A percentile compares a stretch with the other conserved stretches of the same genome.
Conservation (phyloP, 2,888 invertebrate species). For the Podotricha telesiphe region DNA sequence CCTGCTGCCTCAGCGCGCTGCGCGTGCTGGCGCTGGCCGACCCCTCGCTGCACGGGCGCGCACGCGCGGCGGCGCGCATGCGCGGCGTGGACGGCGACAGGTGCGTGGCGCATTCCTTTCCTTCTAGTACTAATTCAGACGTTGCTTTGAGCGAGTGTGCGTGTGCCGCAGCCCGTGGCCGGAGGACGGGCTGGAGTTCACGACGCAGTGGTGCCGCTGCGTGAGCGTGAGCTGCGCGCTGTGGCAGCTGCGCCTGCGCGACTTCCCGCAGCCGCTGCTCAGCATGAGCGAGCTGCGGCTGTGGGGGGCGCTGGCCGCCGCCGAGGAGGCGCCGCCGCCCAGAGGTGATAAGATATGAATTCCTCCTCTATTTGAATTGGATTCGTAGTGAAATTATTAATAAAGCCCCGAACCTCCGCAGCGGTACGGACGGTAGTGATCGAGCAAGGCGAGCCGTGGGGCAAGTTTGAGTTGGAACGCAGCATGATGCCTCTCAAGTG, state of each 20-base stretch:
- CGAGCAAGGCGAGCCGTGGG: constrained; percentile 94
- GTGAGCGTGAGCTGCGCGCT: constrained; percentile 91
- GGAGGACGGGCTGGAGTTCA: constrained; percentile 93
- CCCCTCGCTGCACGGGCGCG: constrained; percentile 92
- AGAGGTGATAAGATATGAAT: too few relatives aligned
- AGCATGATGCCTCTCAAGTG: constrained; percentile 98
- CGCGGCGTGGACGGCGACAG: constrained; percentile 92
- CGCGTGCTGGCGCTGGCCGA: constrained; percentile 91
- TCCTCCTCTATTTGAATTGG: too few relatives aligned
- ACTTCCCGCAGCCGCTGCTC: constrained; percentile 97
- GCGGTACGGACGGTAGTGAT: constrained; percentile 90
- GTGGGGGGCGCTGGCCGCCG: constrained; percentile 95
- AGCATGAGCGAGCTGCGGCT: constrained; percentile 92
- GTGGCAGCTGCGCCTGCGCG: constrained; percentile 95
- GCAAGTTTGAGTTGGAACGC: constrained; percentile 90
- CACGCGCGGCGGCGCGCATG: constrained; percentile 88
- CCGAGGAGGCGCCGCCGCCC: constrained; percentile 91
- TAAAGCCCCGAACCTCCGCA: constrained; percentile 52
- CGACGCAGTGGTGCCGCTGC: constrained; percentile 96
- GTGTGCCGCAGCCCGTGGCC: constrained; percentile 92
- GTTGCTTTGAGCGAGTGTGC: too few relatives aligned
- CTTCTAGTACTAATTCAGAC: too few relatives aligned
- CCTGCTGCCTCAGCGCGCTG: constrained; percentile 91
- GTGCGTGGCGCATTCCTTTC: too few relatives aligned
- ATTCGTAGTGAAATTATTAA: too few relatives aligned